A percentile compares a stretch with the other conserved stretches of the same genome.
Conservation (phyloP, 92 coral and sea anemone genomes). For the Zoanthus sansibaricus region DNA sequence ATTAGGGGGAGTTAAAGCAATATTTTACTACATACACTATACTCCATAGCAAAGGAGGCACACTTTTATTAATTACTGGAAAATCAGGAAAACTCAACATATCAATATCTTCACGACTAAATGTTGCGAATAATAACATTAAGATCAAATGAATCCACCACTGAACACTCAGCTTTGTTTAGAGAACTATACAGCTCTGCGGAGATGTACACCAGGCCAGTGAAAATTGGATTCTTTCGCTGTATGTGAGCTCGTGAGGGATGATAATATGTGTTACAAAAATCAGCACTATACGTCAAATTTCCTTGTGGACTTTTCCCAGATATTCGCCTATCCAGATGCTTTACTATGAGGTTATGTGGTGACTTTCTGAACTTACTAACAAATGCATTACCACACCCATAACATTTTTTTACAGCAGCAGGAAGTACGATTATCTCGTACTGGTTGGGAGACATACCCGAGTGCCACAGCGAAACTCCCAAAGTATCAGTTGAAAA, state of each 20-base stretch:
- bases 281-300: not conserved
- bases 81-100: too few relatives aligned
- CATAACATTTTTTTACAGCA: conserved; percentile 35
- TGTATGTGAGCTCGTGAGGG: not conserved
- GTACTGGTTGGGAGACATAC: conserved; percentile 43
- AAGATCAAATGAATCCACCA: too few relatives aligned
- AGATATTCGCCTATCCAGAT: not conserved
- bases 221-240: not conserved
- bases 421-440: conserved; percentile 30
- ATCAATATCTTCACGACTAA: too few relatives aligned
- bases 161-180: too few relatives aligned
- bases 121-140: too few relatives aligned
- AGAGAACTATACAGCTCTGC: too few relatives aligned
- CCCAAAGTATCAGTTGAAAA: too few relatives aligned
- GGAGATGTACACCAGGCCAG: not conserved
- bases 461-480: conserved; percentile 22
- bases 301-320: not conserved
- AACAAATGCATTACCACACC: conserved; percentile 37
- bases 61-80: too few relatives aligned
- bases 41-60: too few relatives aligned
- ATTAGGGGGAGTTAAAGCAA: too few relatives aligned
- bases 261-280: not conserved
- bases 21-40: too few relatives aligned
- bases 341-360: not conserved
- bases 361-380: conserved; percentile 27